Evolutionary conservation across 2,888 invertebrate genomes (phyloP).

Genomic region (Melitaea athalia): DNA sequence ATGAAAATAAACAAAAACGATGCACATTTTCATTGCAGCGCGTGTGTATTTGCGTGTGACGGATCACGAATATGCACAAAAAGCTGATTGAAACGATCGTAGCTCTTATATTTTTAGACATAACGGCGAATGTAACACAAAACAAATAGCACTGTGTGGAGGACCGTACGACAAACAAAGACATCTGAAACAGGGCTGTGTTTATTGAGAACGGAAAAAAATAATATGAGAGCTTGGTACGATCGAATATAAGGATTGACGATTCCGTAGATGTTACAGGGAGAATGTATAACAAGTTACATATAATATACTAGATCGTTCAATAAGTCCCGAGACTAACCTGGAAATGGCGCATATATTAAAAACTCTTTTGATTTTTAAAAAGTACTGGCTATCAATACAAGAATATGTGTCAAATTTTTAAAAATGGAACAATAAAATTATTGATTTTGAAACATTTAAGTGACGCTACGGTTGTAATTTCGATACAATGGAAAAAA

Average conservation of each 20-base stretch:
- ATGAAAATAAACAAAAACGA: constrained; percentile 37
- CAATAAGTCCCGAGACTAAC: too few relatives aligned
- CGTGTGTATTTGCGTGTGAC: constrained; percentile 39
- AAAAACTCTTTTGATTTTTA: too few relatives aligned
- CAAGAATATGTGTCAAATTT: too few relatives aligned
- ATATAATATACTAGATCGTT: too few relatives aligned
- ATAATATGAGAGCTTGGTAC: constrained; percentile 42
- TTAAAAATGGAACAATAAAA: too few relatives aligned
- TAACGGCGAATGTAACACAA: constrained; percentile 30
- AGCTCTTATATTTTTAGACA: constrained; percentile 25
- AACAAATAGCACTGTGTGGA: constrained; percentile 26
- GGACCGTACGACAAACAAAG: constrained; percentile 43
- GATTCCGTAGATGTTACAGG: constrained; percentile 28
- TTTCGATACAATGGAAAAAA: too few relatives aligned
- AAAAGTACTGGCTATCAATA: too few relatives aligned
- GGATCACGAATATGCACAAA: constrained; percentile 32
- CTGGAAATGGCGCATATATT: too few relatives aligned
- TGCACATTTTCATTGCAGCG: constrained; percentile 38
- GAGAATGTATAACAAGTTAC: not conserved
- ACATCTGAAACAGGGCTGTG: constrained; percentile 49
- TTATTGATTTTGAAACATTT: too few relatives aligned
- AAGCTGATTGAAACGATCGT: constrained; percentile 17
- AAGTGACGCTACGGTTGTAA: too few relatives aligned
- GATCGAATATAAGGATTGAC: constrained; percentile 25
- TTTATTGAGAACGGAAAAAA: constrained; percentile 55